Conservation (phyloP, 2,113 vertebrate genomes). For the Pogonocichla stellata region DNA sequence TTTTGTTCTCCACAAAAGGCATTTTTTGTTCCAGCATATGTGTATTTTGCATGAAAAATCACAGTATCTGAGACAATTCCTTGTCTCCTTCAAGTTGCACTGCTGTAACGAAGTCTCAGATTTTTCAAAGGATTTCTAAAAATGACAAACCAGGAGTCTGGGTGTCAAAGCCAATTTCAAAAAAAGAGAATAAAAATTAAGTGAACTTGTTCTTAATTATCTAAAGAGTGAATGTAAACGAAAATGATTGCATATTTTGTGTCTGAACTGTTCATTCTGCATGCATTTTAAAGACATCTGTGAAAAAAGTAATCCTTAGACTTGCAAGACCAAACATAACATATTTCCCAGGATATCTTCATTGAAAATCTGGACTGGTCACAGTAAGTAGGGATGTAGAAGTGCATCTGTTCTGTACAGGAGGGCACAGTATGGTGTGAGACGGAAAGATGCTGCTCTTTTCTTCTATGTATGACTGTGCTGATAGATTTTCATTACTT, state of each 20-base stretch:
- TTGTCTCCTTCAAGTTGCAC: neutral
- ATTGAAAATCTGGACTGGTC: too few relatives aligned
- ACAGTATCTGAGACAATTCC: neutral
- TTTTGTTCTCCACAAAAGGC: neutral
- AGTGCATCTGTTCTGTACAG: rapidly evolving
- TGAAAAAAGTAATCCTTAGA: neutral
- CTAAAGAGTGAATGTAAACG: neutral
- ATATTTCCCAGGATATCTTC: neutral
- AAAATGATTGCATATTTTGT: rapidly evolving
- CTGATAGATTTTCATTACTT: neutral
- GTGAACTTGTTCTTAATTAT: neutral
- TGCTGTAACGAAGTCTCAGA: neutral
- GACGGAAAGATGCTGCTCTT: neutral
- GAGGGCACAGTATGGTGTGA: neutral
- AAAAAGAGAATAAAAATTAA: neutral
- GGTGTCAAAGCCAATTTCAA: neutral
- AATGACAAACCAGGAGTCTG: neutral
- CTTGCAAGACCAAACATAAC: neutral
- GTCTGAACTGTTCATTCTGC: neutral
- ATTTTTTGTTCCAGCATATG: neutral
- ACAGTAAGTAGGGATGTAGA: neutral
- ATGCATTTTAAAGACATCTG: neutral
- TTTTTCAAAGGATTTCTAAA: neutral
- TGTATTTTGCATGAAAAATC: neutral
- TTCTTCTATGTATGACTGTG: neutral